A percentile compares a stretch with the other conserved stretches of the same genome.
phyloP scores from a whole-genome alignment of 2,797 vertebrate genomes.

The Urosaurus nigricauda region DNA sequence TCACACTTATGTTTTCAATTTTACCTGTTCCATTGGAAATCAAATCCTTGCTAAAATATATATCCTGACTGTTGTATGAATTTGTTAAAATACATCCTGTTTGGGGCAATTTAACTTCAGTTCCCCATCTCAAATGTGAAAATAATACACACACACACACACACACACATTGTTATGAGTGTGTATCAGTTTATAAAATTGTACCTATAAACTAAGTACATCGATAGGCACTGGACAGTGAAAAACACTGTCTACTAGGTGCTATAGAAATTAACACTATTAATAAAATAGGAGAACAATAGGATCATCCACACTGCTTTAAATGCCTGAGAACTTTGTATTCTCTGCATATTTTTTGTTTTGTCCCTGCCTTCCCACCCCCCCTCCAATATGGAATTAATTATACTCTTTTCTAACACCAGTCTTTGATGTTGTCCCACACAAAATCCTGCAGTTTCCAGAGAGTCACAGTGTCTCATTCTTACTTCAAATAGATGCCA shows the following conservation, averaged over 20 bases:
- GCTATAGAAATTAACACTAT: slow-evolving; percentile 3
- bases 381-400: background rate
- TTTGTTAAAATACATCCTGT: background rate
- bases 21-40: slow-evolving; percentile 35
- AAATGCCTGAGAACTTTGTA: background rate
- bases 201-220: too few relatives aligned
- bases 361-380: background rate
- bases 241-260: background rate
- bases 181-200: too few relatives aligned
- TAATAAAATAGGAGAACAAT: background rate
- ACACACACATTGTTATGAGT: background rate
- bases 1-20: slow-evolving; percentile 20
- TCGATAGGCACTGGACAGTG: background rate
- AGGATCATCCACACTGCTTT: slow-evolving; percentile 25
- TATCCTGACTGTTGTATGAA: background rate
- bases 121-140: slow-evolving; percentile 2
- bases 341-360: background rate
- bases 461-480: background rate
- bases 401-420: slow-evolving; percentile 12
- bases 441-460: slow-evolving; percentile 25
- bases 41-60: slow-evolving; percentile 26
- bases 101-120: background rate
- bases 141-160: background rate
- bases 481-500: slow-evolving; percentile 32
- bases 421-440: slow-evolving; percentile 20